Conservation (phyloP, 2,797 vertebrate genomes). For the Myotis planiceps region DNA sequence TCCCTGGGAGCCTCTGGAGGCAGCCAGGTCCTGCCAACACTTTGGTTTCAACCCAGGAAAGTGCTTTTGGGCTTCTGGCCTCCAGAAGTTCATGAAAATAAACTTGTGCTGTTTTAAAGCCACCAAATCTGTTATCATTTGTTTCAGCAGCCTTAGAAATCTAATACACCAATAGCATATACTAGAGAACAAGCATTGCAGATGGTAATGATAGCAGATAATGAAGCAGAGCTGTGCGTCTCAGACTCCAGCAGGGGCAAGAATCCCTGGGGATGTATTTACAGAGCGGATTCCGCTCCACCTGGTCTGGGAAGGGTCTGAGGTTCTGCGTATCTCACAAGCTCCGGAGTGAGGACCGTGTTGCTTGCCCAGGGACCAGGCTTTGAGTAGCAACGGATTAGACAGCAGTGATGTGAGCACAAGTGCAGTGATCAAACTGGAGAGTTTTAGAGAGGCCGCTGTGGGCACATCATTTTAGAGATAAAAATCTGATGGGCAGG, state of each 20-base stretch:
- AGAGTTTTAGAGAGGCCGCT: background rate
- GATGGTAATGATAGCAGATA: background rate
- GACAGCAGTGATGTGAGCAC: background rate
- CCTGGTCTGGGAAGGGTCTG: background rate
- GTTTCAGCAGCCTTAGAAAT: background rate
- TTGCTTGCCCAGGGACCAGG: background rate
- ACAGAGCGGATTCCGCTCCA: background rate
- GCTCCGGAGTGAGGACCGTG: background rate
- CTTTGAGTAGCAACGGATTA: background rate
- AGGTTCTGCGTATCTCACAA: background rate
- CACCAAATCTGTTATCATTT: background rate
- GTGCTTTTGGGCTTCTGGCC: background rate
- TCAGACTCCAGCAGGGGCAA: rapidly evolving
- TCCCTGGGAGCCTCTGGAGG: background rate
- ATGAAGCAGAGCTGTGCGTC: background rate
- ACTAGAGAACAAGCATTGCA: background rate
- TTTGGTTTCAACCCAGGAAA: background rate
- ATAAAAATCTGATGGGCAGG: background rate
- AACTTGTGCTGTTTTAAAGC: background rate
- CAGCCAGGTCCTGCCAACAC: background rate
- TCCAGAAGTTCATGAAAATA: background rate
- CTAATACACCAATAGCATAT: background rate
- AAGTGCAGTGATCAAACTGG: background rate
- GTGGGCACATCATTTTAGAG: background rate
- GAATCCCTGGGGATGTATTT: background rate